These are phyloP conservation scores for Chloromyia formosa DNA, from an alignment of 2,888 invertebrate genomes.

Conservation along the genomic window DNA sequence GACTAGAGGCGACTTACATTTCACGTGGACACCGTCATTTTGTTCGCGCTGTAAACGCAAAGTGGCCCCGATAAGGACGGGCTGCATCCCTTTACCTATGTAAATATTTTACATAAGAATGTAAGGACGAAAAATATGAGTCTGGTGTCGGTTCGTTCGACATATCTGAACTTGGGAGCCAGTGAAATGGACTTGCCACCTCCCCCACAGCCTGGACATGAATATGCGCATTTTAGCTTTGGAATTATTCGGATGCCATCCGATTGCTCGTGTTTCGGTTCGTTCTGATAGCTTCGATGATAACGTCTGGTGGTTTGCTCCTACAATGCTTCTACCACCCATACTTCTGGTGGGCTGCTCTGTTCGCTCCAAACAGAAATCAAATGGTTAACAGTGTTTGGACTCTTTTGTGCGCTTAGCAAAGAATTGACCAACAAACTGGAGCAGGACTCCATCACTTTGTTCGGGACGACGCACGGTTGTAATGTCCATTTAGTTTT, in stretches of 20 bases:
- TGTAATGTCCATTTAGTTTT: constrained; percentile 50
- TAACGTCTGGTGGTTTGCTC: constrained; percentile 10
- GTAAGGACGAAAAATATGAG: constrained; percentile 27
- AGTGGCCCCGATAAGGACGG: constrained; percentile 41
- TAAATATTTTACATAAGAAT: constrained; percentile 37
- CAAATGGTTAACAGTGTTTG: constrained; percentile 49
- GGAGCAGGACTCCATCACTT: constrained; percentile 20
- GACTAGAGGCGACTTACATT: constrained; percentile 24
- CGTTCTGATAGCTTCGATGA: constrained; percentile 7
- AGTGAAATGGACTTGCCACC: constrained; percentile 7
- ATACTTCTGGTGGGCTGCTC: constrained; percentile 20
- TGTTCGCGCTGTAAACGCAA: constrained; percentile 38
- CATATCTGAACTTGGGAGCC: constrained; percentile 23
- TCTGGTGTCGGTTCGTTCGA: background rate
- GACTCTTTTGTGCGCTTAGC: constrained; percentile 43
- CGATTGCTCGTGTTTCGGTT: constrained; percentile 16
- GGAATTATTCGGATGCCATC: constrained; percentile 2
- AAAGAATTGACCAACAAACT: constrained; percentile 38
- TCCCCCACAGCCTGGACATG: constrained; percentile 12
- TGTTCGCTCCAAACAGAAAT: constrained; percentile 37
- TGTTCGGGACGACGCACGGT: constrained; percentile 40
- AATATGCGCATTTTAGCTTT: constrained; percentile 49
- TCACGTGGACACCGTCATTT: constrained; percentile 37
- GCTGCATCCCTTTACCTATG: constrained; percentile 31
- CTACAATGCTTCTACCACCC: constrained; percentile 3